phyloP scores from a whole-genome alignment of 2,113 vertebrate genomes.

The Agapornis roseicollis region DNA sequence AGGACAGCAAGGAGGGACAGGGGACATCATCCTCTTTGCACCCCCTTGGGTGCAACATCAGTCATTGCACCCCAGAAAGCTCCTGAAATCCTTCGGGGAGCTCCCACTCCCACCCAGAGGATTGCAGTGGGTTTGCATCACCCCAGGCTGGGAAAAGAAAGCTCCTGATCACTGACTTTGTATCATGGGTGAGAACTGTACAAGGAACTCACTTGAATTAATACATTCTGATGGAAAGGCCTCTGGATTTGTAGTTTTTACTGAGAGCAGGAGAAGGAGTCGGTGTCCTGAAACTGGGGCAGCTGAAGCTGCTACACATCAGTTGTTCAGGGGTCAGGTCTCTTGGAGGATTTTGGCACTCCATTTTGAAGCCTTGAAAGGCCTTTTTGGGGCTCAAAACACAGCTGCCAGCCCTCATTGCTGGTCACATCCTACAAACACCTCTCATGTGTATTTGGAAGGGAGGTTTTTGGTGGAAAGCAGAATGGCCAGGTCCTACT shows the following conservation, averaged over 20 bases:
- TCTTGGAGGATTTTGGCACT: not conserved
- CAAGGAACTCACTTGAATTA: not conserved
- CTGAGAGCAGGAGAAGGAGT: not conserved
- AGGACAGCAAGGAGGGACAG: not conserved
- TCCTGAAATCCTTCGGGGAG: not conserved
- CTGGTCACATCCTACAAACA: not conserved
- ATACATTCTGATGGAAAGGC: not conserved
- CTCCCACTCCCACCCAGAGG: accelerated
- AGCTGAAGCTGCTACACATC: not conserved
- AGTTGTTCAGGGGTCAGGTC: not conserved
- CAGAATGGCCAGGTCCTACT: not conserved
- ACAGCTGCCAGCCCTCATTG: not conserved
- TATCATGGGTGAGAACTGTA: not conserved
- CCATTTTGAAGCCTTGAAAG: not conserved
- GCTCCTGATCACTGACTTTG: not conserved
- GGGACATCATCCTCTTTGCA: not conserved
- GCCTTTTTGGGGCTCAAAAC: not conserved
- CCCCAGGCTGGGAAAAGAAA: not conserved
- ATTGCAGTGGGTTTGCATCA: not conserved
- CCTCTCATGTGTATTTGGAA: accelerated
- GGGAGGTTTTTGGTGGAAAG: not conserved
- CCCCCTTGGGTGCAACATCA: not conserved
- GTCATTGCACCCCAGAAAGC: not conserved
- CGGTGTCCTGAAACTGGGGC: not conserved
- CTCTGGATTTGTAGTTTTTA: not conserved